These are phyloP conservation scores for Eulemur coronatus DNA, from an alignment of 2,797 vertebrate genomes.

Conservation along the genomic window DNA sequence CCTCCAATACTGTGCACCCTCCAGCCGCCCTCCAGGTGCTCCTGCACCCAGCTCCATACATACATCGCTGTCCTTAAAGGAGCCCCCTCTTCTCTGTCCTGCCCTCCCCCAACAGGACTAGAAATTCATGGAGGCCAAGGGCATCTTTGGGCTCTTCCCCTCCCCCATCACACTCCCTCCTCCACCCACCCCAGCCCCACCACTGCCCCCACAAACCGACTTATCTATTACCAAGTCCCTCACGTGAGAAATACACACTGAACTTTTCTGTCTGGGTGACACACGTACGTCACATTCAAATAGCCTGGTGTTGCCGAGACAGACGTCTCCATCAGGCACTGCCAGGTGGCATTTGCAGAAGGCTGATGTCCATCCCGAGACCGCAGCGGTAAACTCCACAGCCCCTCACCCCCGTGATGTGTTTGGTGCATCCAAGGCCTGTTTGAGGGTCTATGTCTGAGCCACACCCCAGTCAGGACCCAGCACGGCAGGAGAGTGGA, in stretches of 20 bases:
- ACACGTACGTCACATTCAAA: slow-evolving; percentile 77
- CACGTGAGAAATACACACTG: not conserved
- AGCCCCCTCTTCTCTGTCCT: not conserved
- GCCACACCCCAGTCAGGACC: not conserved
- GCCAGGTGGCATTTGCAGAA: slow-evolving; percentile 76
- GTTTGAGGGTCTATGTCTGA: not conserved
- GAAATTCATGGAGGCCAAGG: not conserved
- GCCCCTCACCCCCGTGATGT: rapidly evolving
- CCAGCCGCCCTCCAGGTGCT: not conserved
- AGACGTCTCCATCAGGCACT: slow-evolving; percentile 80
- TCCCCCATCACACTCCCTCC: not conserved
- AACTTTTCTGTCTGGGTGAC: not conserved
- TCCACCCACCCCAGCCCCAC: not conserved
- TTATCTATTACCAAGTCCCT: not conserved
- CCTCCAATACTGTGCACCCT: too few species aligned
- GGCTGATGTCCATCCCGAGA: not conserved
- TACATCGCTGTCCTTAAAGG: not conserved
- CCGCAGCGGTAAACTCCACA: too few species aligned
- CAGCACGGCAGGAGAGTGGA: not conserved
- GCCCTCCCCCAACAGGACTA: not conserved
- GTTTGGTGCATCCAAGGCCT: not conserved
- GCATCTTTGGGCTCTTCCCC: not conserved
- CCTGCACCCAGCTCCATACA: rapidly evolving
- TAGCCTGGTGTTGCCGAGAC: slow-evolving; percentile 76
- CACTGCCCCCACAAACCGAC: too few species aligned